These are phyloP conservation scores for Mizuhopecten yessoensis DNA, from an alignment of 1,140 invertebrate genomes.

Conservation along the genomic window DNA sequence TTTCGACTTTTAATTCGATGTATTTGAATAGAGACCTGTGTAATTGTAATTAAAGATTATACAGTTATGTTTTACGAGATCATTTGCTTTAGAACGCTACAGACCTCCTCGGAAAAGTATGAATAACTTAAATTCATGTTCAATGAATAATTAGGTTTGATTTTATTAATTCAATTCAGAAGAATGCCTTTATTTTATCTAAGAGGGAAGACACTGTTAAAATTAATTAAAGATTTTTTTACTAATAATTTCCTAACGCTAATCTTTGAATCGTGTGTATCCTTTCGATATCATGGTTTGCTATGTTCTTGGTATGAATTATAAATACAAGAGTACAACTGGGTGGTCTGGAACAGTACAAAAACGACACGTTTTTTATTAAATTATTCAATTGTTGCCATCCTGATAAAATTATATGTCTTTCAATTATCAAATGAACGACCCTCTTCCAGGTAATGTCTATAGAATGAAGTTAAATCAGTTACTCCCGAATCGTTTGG, in stretches of 20 bases:
- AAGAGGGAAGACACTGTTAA: neutral
- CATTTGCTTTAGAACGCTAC: neutral
- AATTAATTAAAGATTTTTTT: neutral
- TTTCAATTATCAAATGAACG: too few relatives aligned
- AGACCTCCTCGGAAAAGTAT: neutral
- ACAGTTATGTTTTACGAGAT: neutral
- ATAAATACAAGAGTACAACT: conserved; percentile 21
- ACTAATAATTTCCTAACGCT: neutral
- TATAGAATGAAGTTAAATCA: too few relatives aligned
- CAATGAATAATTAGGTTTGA: neutral
- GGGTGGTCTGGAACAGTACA: neutral
- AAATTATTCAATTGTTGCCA: neutral
- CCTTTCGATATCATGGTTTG: neutral
- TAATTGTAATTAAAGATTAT: neutral
- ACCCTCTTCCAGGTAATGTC: too few relatives aligned
- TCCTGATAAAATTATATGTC: too few relatives aligned
- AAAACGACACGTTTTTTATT: neutral
- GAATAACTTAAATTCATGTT: neutral
- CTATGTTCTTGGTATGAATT: neutral
- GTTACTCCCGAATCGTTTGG: too few relatives aligned
- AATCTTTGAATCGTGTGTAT: neutral
- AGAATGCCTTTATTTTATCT: neutral
- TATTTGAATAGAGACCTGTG: neutral
- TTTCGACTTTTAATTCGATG: conserved; percentile 8
- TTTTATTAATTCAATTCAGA: neutral